Evolutionary conservation across 2,888 invertebrate species (phyloP).

Genomic region (Frankliniella intonsa): DNA sequence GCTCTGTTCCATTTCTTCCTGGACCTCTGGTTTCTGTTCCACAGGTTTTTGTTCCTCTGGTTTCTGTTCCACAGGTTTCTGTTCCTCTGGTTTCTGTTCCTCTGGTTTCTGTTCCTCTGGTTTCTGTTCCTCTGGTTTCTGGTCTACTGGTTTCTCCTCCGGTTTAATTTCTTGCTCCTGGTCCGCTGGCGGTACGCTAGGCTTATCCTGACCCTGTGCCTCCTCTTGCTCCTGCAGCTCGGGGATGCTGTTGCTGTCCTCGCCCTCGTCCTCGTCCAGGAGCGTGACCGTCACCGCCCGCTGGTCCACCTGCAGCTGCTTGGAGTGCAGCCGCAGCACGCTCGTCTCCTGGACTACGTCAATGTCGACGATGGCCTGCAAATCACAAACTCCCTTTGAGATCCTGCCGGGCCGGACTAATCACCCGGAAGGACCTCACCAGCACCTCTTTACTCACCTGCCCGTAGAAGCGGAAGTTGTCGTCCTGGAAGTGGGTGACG

Average conservation of each 20-base stretch:
- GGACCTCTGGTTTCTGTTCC: not conserved
- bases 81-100: not conserved
- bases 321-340: not conserved
- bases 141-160: not conserved
- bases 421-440: too few species aligned
- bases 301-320: not conserved
- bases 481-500: constrained; percentile 33
- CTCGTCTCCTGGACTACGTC: constrained; percentile 1
- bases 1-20: not conserved
- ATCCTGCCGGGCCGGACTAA: too few species aligned
- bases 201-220: not conserved
- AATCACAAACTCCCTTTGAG: too few species aligned
- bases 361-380: not conserved
- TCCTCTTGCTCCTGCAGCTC: not conserved
- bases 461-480: constrained; percentile 29
- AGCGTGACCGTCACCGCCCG: not conserved
- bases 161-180: not conserved
- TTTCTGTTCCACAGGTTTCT: not conserved
- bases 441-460: not conserved
- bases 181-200: not conserved
- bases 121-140: not conserved
- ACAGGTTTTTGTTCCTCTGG: not conserved
- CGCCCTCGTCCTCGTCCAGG: constrained; percentile 2
- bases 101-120: not conserved
- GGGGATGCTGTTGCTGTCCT: not conserved